Conservation (phyloP, 1,140 invertebrate species). For the Globodera ellingtonae region DNA sequence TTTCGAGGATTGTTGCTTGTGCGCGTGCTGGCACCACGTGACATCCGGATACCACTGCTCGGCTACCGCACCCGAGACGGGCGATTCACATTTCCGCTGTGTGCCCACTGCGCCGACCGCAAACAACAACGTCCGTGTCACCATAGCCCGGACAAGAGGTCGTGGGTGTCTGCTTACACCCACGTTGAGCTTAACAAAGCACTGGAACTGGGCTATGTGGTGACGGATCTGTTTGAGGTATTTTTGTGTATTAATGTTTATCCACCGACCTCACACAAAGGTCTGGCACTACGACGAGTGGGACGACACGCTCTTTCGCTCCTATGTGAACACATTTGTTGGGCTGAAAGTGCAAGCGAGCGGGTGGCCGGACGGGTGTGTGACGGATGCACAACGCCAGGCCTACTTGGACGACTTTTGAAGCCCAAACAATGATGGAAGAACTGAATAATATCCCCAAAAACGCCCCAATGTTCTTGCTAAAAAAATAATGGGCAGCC, state of each 20-base stretch:
- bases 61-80: background rate
- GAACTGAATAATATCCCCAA: no score
- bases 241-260: no score
- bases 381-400: background rate
- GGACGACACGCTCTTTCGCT: no score
- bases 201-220: background rate
- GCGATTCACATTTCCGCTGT: background rate
- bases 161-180: slow-evolving; percentile 18
- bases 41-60: background rate
- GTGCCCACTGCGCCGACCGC: background rate
- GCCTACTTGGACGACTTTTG: background rate
- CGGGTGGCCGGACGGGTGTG: slow-evolving; percentile 9
- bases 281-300: no score
- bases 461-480: no score
- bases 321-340: no score
- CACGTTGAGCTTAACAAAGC: slow-evolving; percentile 27
- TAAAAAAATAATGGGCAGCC: no score
- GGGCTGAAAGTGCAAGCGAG: no score
- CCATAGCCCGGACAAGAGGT: background rate
- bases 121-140: background rate
- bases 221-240: background rate
- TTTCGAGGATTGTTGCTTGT: background rate
- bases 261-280: no score
- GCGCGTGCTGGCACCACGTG: background rate
- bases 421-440: no score